Base-by-base conservation (phyloP, 2,113 vertebrate genomes). In the Deroptyus accipitrinus region DNA sequence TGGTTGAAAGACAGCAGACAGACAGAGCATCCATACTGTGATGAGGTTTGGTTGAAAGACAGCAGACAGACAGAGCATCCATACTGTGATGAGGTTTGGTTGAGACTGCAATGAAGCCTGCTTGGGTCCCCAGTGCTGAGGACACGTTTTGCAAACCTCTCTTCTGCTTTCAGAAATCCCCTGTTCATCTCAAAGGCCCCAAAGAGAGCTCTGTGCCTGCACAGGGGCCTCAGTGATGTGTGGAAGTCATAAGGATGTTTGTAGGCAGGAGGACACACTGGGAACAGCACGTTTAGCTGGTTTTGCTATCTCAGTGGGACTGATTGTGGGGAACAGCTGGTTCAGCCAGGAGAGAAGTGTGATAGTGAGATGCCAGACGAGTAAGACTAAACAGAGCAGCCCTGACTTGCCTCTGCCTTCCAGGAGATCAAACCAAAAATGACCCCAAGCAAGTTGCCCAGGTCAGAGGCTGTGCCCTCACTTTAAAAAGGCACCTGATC, bases 311-410 rank as follows among this genome's bases (percentile, higher is more conserved):
- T 92, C n/a, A 31, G 67, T 67, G 62, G 66, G 77, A 22, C 86
- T 93, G 96, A 94, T 79, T 94, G 81, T 31, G 27, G 57, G 83
- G 92, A 96, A 73, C 92, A 96, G 92, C 95, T 97, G 92, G 80
- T 93, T 62, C 1, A 0, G 83, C 83, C 81, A 89, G 88, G n/a
- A 89, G 63, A 84, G 67, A 64, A 80, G 62, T 7, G 37, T 0
- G 74, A 94, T 87, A 96, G 88, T 0, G 3, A 88, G 88, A 96
- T 91, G 92, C 88, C 96, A 96, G 81, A 92, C 63, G 83, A 96
- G 31, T 49, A 83, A 77, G 73, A 69, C 86, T 67, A 62, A 89
- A 25, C 19, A 91, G 42, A 79, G 41, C 81, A 39, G 62, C 72
- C 74, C 35, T 1, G 7, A 63, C 49, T 54, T 2, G 16, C 24